phyloP scores from a whole-genome alignment of 1,140 invertebrate species.

The Aporrectodea caliginosa region DNA sequence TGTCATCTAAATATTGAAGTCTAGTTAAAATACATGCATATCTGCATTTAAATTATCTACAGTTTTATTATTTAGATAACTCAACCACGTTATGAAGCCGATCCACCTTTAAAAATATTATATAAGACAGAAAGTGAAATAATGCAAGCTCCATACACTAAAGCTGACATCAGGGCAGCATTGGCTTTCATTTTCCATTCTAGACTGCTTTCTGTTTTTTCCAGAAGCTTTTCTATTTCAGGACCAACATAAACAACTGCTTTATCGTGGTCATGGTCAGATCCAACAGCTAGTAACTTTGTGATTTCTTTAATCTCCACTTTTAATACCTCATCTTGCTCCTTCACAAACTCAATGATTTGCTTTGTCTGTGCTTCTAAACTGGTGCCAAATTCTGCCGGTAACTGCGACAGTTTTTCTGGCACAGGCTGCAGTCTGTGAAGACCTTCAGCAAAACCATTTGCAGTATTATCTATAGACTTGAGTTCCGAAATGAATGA shows the following conservation, averaged over 20 bases:
- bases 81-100: too few species aligned
- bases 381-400: background rate
- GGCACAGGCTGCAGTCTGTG: background rate
- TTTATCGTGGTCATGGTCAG: conserved; percentile 16
- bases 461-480: background rate
- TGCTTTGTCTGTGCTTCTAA: conserved; percentile 39
- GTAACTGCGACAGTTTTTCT: background rate
- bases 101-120: conserved; percentile 38
- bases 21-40: too few species aligned
- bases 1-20: too few species aligned
- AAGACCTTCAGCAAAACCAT: background rate
- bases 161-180: conserved; percentile 43
- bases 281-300: conserved; percentile 32
- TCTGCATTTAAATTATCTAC: too few species aligned
- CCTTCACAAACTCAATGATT: conserved; percentile 37
- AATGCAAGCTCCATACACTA: conserved; percentile 44
- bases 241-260: conserved; percentile 49
- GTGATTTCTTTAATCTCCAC: conserved; percentile 37
- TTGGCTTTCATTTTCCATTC: conserved; percentile 49
- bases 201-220: conserved; percentile 44
- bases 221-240: conserved; percentile 43
- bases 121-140: conserved; percentile 45
- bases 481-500: conserved; percentile 39
- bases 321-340: conserved; percentile 34
- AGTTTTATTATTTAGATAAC: too few species aligned